Conservation (phyloP, 2,113 vertebrate genomes). For the Leucopsar rothschildi region DNA sequence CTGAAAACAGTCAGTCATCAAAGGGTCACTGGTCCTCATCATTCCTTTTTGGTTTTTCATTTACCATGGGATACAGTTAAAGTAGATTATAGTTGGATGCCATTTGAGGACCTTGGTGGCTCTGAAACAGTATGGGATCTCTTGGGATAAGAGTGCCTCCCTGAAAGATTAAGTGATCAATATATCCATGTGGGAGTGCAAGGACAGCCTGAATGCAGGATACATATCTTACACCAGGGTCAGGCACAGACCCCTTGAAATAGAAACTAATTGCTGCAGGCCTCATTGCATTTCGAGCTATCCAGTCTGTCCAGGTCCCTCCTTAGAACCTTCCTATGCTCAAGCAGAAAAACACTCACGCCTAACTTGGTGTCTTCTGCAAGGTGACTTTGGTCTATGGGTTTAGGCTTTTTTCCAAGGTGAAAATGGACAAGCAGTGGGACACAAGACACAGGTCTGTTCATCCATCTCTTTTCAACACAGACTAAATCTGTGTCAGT, state of each 20-base stretch:
- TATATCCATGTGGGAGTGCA: accelerated
- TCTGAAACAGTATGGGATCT: background rate
- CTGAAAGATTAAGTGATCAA: background rate
- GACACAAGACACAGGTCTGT: background rate
- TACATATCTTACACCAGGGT: background rate
- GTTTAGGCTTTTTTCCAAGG: background rate
- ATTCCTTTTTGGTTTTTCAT: background rate
- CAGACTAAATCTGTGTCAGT: background rate
- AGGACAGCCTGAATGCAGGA: background rate
- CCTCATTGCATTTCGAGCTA: background rate
- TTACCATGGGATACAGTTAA: background rate
- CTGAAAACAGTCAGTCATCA: background rate
- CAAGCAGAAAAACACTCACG: accelerated
- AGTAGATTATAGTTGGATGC: background rate
- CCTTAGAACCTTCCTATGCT: background rate
- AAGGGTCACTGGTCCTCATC: background rate
- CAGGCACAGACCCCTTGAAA: background rate
- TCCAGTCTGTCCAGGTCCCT: background rate
- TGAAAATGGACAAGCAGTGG: background rate
- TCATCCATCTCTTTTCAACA: background rate
- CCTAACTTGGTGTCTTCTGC: background rate
- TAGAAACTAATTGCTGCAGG: background rate
- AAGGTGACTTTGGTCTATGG: background rate
- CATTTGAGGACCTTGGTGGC: background rate
- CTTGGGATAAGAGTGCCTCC: background rate